Conservation (phyloP, 2,888 invertebrate species). For the Agrilus cyanescens region DNA sequence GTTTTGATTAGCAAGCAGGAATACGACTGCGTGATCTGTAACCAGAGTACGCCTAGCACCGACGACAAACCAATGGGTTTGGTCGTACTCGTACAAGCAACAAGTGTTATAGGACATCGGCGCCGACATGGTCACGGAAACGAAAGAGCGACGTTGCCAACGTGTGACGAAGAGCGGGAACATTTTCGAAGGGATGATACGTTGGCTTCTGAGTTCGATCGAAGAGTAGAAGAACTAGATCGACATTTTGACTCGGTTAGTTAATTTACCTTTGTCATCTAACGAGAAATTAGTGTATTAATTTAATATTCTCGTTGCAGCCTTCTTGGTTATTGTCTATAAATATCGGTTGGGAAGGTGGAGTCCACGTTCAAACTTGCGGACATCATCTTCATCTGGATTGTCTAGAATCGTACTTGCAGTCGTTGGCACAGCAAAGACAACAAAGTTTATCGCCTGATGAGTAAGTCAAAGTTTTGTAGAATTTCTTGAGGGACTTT, state of each 20-base stretch:
- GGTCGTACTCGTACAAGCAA: constrained; percentile 77
- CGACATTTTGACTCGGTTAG: constrained; percentile 63
- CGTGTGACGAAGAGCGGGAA: constrained; percentile 51
- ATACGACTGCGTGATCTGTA: constrained; percentile 94
- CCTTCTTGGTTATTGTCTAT: constrained; percentile 69
- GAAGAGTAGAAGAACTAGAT: constrained; percentile 63
- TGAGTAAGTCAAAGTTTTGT: constrained; percentile 36
- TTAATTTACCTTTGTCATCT: constrained; percentile 5
- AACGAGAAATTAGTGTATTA: not conserved
- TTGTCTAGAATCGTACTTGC: constrained; percentile 84
- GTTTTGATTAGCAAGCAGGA: constrained; percentile 45
- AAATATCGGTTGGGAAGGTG: constrained; percentile 80
- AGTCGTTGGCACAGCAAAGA: constrained; percentile 69
- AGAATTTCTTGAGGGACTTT: not conserved
- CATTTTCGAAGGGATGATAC: constrained; percentile 48
- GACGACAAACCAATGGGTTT: constrained; percentile 77
- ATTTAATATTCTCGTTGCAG: constrained; percentile 29
- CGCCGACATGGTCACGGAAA: constrained; percentile 35
- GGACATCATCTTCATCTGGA: constrained; percentile 94
- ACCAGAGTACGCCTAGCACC: constrained; percentile 76
- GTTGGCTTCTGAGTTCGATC: constrained; percentile 62
- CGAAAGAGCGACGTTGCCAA: constrained; percentile 47
- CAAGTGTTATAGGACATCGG: constrained; percentile 77
- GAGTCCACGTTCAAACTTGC: constrained; percentile 89
- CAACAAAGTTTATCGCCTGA: constrained; percentile 61